Conservation (phyloP, 30 jellyfish, hydroid and myxozoan species). For the Turritopsis rubra region DNA sequence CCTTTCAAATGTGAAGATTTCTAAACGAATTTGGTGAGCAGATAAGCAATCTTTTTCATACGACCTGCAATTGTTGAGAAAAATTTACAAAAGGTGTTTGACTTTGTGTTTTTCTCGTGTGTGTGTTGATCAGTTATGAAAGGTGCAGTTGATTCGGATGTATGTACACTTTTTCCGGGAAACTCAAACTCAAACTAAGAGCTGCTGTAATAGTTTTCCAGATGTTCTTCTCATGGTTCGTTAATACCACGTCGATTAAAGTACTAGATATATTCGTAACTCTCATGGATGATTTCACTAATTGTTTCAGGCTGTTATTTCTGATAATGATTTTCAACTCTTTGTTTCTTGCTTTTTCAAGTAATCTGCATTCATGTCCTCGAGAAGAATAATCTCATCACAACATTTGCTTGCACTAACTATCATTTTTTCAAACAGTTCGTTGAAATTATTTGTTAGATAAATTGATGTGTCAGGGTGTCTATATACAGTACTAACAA, state of each 20-base stretch:
- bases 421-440: not conserved
- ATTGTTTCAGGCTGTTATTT: constrained; percentile 40
- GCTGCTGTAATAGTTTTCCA: constrained; percentile 18
- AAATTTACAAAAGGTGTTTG: constrained; percentile 34
- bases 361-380: constrained; percentile 54
- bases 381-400: constrained; percentile 50
- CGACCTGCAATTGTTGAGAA: constrained; percentile 28
- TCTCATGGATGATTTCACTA: constrained; percentile 42
- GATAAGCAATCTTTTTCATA: constrained; percentile 29
- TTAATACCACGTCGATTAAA: constrained; percentile 43
- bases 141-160: constrained; percentile 16
- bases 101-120: not conserved
- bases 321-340: constrained; percentile 37
- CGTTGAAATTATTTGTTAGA: not conserved
- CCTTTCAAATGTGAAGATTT: constrained; percentile 1
- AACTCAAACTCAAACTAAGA: constrained; percentile 28
- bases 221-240: constrained; percentile 34
- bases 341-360: constrained; percentile 38
- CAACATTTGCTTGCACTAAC: not conserved
- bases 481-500: not conserved
- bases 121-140: not conserved
- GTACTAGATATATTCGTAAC: constrained; percentile 47
- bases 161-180: constrained; percentile 27
- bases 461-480: constrained; percentile 3
- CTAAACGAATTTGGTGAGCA: constrained; percentile 24